Evolutionary conservation across 1,140 invertebrate species (phyloP).

Genomic region (Trichonephila clavata): DNA sequence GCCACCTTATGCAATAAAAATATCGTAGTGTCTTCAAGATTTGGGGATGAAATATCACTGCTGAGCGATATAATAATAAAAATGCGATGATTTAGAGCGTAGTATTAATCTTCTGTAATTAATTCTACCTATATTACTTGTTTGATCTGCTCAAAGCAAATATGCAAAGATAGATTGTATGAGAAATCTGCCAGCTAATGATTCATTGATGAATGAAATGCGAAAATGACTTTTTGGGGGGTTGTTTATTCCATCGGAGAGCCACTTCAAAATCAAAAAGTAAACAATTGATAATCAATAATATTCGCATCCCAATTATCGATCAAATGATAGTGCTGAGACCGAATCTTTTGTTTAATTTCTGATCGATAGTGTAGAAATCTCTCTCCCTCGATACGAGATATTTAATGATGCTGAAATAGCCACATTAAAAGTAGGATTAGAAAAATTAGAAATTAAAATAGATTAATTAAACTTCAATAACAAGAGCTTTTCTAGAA

Average conservation of each 20-base stretch:
- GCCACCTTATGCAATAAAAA: no score
- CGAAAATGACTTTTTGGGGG: not conserved
- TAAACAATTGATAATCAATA: slow-evolving; percentile 32
- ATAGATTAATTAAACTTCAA: no score
- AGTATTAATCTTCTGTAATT: no score
- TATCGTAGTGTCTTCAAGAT: no score
- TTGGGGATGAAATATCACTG: no score
- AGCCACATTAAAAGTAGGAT: no score
- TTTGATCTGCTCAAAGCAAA: not conserved
- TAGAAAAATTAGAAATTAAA: no score
- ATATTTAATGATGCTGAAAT: no score
- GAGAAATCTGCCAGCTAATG: not conserved
- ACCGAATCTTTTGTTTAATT: not conserved
- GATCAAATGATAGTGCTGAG: not conserved
- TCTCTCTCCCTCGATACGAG: not conserved
- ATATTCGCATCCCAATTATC: not conserved
- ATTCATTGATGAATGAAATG: not conserved
- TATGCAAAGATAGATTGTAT: not conserved
- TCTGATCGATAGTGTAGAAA: not conserved
- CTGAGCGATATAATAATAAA: no score
- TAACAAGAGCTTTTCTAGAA: no score
- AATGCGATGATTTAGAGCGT: no score
- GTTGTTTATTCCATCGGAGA: not conserved
- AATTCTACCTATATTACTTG: not conserved
- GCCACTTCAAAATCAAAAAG: not conserved